Evolutionary conservation across 2,797 vertebrate species (phyloP), one percentile per base, ranked within the genome.

Genomic region (Enteromius argenteus): DNA sequence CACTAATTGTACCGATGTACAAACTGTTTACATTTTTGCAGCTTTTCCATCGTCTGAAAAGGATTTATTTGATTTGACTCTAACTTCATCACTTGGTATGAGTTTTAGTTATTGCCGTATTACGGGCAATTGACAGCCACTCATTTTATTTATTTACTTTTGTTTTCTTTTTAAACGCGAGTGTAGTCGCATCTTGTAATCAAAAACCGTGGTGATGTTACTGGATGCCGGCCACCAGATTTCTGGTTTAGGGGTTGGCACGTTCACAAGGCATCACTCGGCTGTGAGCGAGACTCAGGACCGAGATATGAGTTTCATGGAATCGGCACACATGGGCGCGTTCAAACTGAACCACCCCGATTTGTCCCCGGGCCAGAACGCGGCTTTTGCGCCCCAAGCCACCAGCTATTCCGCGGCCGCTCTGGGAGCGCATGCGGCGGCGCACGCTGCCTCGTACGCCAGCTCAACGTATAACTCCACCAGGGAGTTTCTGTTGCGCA

Each of bases 401-500:
- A 96, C 94, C 9, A 94, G 93, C 19, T 96, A 96, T 77, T 92
- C 95, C 0, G 92, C 95, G 5, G 94, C 96, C 1, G 94, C 95
- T 0, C 89, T 96, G 79, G 95, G 94, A 5, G 94, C 95, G 27
- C 96, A 96, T 83, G 93, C 94, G 3, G 80, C 76, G 10, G 95
- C 95, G n/a, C 95, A 96, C 74, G 96, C 95, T 80, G 92, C 95
- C 42, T 96, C 95, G 13, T 96, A 96, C 87, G 95, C 95, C 4
- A 95, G 92, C 76, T 92, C 96, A 4, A 94, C 96, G 8, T 97
- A 96, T 90, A 96, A 96, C 92, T 95, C 96, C 77, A 94, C 96
- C 51, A 93, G 96, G 92, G 96, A 97, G 92, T 97, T 97, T 88
- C 91, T 97, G 87, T 94, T 97, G 87, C 95, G 96, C 85, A 96